These are phyloP conservation scores for Podarcis siculus DNA, from an alignment of 2,797 vertebrate genomes.

Conservation along the genomic window DNA sequence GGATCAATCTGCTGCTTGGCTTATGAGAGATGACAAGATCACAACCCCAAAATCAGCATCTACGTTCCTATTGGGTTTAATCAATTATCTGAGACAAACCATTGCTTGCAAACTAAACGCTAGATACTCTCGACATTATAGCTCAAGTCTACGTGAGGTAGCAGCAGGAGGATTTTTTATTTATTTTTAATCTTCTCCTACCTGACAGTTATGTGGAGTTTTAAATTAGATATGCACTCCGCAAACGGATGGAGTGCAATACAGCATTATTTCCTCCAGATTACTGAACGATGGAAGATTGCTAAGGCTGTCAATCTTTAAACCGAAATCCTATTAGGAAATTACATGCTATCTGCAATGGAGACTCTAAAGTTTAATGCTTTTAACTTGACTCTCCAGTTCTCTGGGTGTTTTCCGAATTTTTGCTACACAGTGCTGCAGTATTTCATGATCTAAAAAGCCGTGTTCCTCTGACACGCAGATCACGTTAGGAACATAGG, in stretches of 20 bases:
- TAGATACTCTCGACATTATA: slow-evolving; percentile 41
- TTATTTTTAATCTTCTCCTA: neutral
- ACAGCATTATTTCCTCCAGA: slow-evolving; percentile 43
- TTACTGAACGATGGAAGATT: slow-evolving; percentile 35
- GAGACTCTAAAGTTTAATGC: slow-evolving; percentile 46
- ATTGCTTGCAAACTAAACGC: slow-evolving; percentile 32
- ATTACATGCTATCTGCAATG: slow-evolving; percentile 40
- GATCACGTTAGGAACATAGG: neutral
- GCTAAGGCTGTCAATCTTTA: slow-evolving; percentile 48
- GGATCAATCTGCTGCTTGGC: neutral
- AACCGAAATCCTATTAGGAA: slow-evolving; percentile 55
- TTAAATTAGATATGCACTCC: slow-evolving; percentile 47
- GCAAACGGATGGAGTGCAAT: slow-evolving; percentile 43
- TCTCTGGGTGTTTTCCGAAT: slow-evolving; percentile 19
- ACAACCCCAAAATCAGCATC: slow-evolving; percentile 1
- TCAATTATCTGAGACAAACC: neutral
- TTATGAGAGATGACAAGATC: slow-evolving; percentile 45
- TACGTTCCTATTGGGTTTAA: slow-evolving; percentile 40
- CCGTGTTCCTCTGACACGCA: neutral
- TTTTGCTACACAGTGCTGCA: slow-evolving; percentile 24
- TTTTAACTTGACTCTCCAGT: slow-evolving; percentile 50
- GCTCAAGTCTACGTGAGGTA: neutral
- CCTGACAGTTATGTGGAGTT: slow-evolving; percentile 38
- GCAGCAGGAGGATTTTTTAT: neutral
- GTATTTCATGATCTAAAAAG: slow-evolving; percentile 4